Evolutionary conservation across 2,888 invertebrate species (phyloP).

Genomic region (Schrankia costaestrigalis): DNA sequence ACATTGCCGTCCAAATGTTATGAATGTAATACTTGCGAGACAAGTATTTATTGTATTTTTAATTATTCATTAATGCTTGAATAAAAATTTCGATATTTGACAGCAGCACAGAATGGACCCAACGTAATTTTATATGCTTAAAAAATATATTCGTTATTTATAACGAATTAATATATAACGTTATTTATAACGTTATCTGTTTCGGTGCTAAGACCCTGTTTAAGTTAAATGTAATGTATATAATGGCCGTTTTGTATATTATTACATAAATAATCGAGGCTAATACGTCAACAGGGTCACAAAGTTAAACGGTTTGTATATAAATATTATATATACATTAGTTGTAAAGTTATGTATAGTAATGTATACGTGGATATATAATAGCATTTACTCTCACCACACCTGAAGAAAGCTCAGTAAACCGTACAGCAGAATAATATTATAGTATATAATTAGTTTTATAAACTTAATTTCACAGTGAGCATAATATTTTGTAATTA

Average conservation of each 20-base stretch:
- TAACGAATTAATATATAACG: conserved; percentile 20
- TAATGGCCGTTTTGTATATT: conserved; percentile 52
- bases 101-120: conserved; percentile 14
- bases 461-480: conserved; percentile 22
- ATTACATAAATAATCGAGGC: conserved; percentile 61
- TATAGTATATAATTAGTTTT: conserved; percentile 31
- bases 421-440: conserved; percentile 38
- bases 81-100: conserved; percentile 15
- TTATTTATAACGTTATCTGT: conserved; percentile 22
- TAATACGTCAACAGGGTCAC: conserved; percentile 71
- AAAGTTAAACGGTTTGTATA: conserved; percentile 60
- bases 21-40: conserved; percentile 32
- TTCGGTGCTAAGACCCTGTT: conserved; percentile 69
- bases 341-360: conserved; percentile 51
- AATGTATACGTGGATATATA: conserved; percentile 35
- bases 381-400: conserved; percentile 72
- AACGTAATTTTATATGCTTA: conserved; percentile 18
- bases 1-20: conserved; percentile 68
- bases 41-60: conserved; percentile 23
- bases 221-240: conserved; percentile 40
- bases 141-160: conserved; percentile 27
- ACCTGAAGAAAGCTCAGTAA: conserved; percentile 78
- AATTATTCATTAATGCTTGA: conserved; percentile 13
- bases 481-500: conserved; percentile 46
- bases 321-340: conserved; percentile 42